These are phyloP conservation scores for Rhynchophorus ferrugineus DNA, from an alignment of 1,140 invertebrate species.

Conservation along the genomic window DNA sequence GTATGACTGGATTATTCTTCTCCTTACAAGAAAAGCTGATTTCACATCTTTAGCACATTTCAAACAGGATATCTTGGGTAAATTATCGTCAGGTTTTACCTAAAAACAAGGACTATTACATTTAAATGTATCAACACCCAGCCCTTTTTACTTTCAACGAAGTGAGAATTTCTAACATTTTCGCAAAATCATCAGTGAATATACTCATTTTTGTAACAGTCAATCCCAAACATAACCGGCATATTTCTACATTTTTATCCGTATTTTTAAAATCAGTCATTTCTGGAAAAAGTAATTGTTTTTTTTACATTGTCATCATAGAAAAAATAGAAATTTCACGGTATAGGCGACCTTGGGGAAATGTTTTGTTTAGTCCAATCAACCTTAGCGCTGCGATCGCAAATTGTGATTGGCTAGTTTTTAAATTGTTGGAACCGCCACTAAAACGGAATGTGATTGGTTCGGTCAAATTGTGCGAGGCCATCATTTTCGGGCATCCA, in stretches of 20 bases:
- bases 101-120: conserved; percentile 4
- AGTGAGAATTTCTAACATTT: conserved; percentile 27
- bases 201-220: conserved; percentile 22
- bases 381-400: no score
- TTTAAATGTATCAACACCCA: background rate
- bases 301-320: no score
- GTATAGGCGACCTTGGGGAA: no score
- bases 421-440: no score
- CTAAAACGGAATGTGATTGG: no score
- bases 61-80: conserved; percentile 22
- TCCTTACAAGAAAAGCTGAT: conserved; percentile 21
- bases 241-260: conserved; percentile 12
- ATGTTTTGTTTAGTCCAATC: no score
- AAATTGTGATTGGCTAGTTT: no score
- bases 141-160: conserved; percentile 20
- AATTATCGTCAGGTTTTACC: conserved; percentile 20
- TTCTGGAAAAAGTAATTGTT: background rate
- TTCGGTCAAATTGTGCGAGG: no score
- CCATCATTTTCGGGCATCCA: no score
- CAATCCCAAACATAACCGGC: conserved; percentile 23
- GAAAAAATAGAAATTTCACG: no score
- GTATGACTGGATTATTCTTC: conserved; percentile 23
- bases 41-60: conserved; percentile 27
- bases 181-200: conserved; percentile 23
- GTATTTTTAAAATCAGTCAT: conserved; percentile 5